These are phyloP conservation scores for Batillaria attramentaria DNA, from an alignment of 1,140 invertebrate genomes.

Conservation along the genomic window DNA sequence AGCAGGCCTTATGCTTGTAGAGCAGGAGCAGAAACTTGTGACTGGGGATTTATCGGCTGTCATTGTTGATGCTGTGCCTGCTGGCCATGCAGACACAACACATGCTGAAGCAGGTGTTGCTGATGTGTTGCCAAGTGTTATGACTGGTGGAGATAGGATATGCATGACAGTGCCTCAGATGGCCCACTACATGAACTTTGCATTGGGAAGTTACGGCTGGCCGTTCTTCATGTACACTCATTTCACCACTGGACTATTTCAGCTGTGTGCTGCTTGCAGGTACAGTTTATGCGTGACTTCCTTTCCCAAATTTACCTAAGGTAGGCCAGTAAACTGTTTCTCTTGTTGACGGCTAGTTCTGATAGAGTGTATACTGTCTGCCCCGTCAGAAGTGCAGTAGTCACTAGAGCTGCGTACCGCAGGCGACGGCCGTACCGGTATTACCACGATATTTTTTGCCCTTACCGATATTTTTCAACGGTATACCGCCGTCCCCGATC, in stretches of 20 bases:
- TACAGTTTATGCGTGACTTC: too few relatives aligned
- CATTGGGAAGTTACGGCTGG: slow-evolving; percentile 91
- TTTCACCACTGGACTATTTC: slow-evolving; percentile 78
- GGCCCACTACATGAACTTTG: slow-evolving; percentile 83
- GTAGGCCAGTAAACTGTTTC: too few relatives aligned
- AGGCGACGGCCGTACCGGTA: too few relatives aligned
- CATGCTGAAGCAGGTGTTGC: slow-evolving; percentile 5
- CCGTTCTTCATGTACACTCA: slow-evolving; percentile 87
- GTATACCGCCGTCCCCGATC: too few relatives aligned
- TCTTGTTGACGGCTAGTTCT: too few relatives aligned
- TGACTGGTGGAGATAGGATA: slow-evolving; percentile 38
- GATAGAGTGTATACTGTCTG: too few relatives aligned
- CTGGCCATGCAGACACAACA: slow-evolving; percentile 11
- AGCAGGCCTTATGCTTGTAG: slow-evolving; percentile 86
- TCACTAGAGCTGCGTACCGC: too few relatives aligned
- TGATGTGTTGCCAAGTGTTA: not conserved
- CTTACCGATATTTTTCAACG: too few relatives aligned
- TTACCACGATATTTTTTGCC: too few relatives aligned
- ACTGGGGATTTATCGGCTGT: slow-evolving; percentile 78
- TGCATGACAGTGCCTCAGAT: slow-evolving; percentile 87
- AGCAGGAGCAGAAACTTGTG: slow-evolving; percentile 72
- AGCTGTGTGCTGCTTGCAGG: slow-evolving; percentile 80
- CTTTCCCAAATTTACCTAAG: too few relatives aligned
- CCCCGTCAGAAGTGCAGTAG: too few relatives aligned
- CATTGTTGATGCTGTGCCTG: slow-evolving; percentile 14